Base-by-base conservation (phyloP, 2,113 vertebrate genomes). In the Pogonocichla stellata region DNA sequence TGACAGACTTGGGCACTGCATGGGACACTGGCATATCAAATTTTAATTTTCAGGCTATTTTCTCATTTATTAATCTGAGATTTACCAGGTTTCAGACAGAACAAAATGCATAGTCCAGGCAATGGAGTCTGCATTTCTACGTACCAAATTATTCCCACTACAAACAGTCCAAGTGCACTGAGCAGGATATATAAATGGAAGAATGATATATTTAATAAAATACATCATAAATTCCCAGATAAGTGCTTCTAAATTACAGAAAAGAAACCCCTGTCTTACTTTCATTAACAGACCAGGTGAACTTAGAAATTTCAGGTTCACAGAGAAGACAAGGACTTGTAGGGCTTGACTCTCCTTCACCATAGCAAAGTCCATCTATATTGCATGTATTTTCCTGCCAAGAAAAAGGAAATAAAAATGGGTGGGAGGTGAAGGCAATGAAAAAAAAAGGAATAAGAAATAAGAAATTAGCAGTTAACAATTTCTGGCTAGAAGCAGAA, bases 311-410 rank as follows among this genome's bases (percentile, higher is more conserved):
- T 31, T 96, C 90, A 1, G 98, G 98, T 74, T 96, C 98, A 94
- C 99, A 99, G 28, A 98, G 95, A 92, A 99, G 97, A 87, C 98
- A 99, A 43, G 98, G 96, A 71, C 97, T 99, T 93, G 96, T 97
- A 89, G 98, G 98, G 88, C 96, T 98, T 93, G 95, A 95, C 61
- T 98, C 98, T 13, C 98, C 98, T 88, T 98, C 98, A 23, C 57
- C 91, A 61, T 99, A 99, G 95, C 99, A 99, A 66, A 98, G n/a
- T 18, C 98, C 98, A 78, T 98, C 97, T 33, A 99, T 99, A 93
- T 96, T 98, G 96, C 99, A 99, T 18, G 98, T 98, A 88, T 98
- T 98, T 96, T 99, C 98, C 99, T 99, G 93, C 12, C 48, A 40
- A 73, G 3, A 34, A 62, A 48, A 34, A 48, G 6, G 23, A 87